These are phyloP conservation scores for Hepsetus odoe DNA, from an alignment of 2,113 vertebrate genomes.

Conservation along the genomic window DNA sequence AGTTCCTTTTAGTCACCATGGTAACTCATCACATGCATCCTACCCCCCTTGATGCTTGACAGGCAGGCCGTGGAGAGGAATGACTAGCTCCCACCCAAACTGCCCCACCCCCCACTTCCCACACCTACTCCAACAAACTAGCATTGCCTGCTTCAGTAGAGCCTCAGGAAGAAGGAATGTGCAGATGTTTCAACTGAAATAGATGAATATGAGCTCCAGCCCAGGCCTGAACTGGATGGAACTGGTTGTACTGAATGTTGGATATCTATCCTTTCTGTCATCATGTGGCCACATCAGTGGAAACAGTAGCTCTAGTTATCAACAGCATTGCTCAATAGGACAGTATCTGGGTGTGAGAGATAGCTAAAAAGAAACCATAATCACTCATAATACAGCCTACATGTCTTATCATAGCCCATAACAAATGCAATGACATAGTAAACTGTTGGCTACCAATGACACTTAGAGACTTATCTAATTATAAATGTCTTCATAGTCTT, in stretches of 20 bases:
- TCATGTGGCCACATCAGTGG: neutral
- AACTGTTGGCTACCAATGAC: neutral
- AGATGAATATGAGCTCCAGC: neutral
- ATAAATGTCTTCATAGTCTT: no score
- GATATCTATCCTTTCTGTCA: neutral
- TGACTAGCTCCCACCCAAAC: neutral
- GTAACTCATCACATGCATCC: constrained; percentile 13
- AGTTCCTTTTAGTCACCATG: constrained; percentile 16
- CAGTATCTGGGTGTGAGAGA: neutral
- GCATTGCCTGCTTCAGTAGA: neutral
- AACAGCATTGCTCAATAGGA: neutral
- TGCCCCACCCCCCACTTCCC: constrained; percentile 7
- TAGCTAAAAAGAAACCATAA: neutral
- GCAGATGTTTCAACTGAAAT: no score
- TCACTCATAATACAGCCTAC: neutral
- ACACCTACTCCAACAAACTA: constrained; percentile 11
- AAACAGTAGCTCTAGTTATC: neutral
- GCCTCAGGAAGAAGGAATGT: neutral
- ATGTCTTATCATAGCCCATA: neutral
- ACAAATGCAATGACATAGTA: neutral
- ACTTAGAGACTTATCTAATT: no score
- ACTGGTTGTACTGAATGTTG: neutral
- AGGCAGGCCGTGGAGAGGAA: constrained; percentile 23
- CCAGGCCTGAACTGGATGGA: no score
- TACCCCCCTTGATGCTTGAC: constrained; percentile 22